Evolutionary conservation across 2,113 vertebrate genomes (phyloP).

Genomic region (Larimichthys polyactis): DNA sequence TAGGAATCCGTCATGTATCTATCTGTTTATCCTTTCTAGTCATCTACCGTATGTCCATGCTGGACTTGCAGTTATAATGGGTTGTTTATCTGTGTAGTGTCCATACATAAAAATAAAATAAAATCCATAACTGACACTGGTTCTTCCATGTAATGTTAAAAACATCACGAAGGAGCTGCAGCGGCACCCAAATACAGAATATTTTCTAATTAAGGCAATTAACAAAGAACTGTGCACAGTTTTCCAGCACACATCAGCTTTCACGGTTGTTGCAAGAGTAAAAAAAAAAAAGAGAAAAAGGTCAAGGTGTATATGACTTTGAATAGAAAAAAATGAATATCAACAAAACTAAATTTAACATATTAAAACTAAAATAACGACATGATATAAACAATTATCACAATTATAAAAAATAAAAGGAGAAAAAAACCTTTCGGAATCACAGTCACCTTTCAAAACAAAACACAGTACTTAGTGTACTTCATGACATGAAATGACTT

Average conservation of each 20-base stretch:
- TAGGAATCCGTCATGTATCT: conserved; percentile 8
- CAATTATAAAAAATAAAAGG: conserved; percentile 62
- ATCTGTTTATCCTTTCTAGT: neutral
- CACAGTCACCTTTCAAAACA: conserved; percentile 58
- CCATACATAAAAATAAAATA: neutral
- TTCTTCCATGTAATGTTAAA: conserved; percentile 25
- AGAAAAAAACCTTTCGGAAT: conserved; percentile 55
- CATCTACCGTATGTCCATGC: neutral
- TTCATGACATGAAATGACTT: conserved; percentile 53
- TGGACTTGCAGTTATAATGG: conserved; percentile 9
- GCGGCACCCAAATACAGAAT: conserved; percentile 41
- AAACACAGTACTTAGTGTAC: conserved; percentile 52
- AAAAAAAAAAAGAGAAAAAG: conserved; percentile 39
- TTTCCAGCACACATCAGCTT: conserved; percentile 38
- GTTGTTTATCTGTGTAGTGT: conserved; percentile 29
- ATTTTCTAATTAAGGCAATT: conserved; percentile 78
- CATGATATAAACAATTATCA: conserved; percentile 65
- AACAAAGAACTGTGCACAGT: conserved; percentile 56
- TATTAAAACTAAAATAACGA: conserved; percentile 54
- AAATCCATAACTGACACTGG: neutral
- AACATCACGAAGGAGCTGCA: conserved; percentile 42
- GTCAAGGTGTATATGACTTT: conserved; percentile 38
- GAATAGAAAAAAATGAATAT: conserved; percentile 46
- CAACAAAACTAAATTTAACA: conserved; percentile 61
- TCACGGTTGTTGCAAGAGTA: conserved; percentile 43